These are phyloP conservation scores for Dicrurus megarhynchus DNA, from an alignment of 2,113 vertebrate species.

Conservation along the genomic window DNA sequence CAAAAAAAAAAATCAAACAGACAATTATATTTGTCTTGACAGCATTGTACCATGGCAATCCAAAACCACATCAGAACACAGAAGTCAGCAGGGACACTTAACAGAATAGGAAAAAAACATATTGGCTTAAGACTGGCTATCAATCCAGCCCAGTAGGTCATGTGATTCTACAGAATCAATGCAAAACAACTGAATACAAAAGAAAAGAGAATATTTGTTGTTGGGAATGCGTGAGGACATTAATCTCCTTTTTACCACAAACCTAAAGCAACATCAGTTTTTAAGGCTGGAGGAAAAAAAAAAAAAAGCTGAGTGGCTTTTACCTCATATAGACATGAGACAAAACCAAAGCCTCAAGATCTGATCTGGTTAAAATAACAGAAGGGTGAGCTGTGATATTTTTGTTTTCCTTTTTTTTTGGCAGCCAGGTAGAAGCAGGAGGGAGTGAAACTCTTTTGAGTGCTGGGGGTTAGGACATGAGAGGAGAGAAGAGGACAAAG, in stretches of 20 bases:
- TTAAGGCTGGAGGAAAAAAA: background rate
- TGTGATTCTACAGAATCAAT: background rate
- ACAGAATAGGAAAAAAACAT: background rate
- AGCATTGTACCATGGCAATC: background rate
- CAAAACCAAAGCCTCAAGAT: conserved; percentile 41
- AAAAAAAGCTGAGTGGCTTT: background rate
- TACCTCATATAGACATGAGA: conserved; percentile 22
- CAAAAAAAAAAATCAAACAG: background rate
- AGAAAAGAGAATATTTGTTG: background rate
- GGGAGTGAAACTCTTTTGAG: background rate
- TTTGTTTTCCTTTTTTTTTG: conserved; percentile 27
- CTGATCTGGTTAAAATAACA: background rate
- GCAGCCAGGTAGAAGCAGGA: background rate
- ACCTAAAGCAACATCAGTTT: background rate
- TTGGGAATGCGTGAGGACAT: background rate
- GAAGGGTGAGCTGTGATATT: background rate
- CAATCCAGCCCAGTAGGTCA: background rate
- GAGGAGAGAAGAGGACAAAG: conserved; percentile 10
- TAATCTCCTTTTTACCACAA: conserved; percentile 20
- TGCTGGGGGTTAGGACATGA: background rate
- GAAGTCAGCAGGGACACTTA: background rate
- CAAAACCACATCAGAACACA: conserved; percentile 8
- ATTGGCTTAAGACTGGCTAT: background rate
- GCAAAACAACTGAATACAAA: background rate
- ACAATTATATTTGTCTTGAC: background rate